Base-by-base conservation (phyloP, 2,888 invertebrate species). In the Polylopha cassiicola region DNA sequence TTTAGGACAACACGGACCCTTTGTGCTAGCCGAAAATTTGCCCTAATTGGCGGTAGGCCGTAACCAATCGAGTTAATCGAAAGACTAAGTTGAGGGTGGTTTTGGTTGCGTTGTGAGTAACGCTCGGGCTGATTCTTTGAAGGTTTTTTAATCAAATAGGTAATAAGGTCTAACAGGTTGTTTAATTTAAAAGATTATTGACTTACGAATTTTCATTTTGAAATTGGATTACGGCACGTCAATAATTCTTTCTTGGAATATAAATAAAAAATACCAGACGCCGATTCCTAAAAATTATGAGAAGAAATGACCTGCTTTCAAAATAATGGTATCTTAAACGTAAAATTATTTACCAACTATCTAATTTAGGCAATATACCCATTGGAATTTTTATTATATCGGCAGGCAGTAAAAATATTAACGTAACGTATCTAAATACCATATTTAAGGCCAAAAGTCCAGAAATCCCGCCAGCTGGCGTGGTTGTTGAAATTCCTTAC, bases 21-120 rank as follows among this genome's bases (percentile, higher is more conserved):
- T 81, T 81, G 74, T 71, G 61, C 66, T 73, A 73, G 78, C 77
- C 78, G 76, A 79, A 78, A 72, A 72, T 76, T 72, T 71, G 57
- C 58, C 63, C 69, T 76, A 79, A 80, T 77, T 76, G 76, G 71
- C 56, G 66, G 71, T 71, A 72, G 69, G 77, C 71, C 55, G 69
- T 52, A 67, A 60, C 68, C 57, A 50, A 56, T 57, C 53, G 50
- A 53, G 60, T 59, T 57, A 60, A 66, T 61, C 61, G 57, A 41
- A 37, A 36, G 44, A 18, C 37, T 24, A 13, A 13, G 16, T 16
- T 30, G 13, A 37, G 41, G 41, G 34, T 37, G 44, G 39, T 9
- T 11, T 23, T 13, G 8, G 26, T 18, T 18, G 18, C 4, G 7
- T 5, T 18, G 47, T 53, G 55, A 51, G 47, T 47, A 52, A 51